A percentile compares a stretch with the other conserved stretches of the same genome.
Evolutionary conservation across 1,140 invertebrate species (phyloP).

Genomic region (Oryctes rhinoceros): DNA sequence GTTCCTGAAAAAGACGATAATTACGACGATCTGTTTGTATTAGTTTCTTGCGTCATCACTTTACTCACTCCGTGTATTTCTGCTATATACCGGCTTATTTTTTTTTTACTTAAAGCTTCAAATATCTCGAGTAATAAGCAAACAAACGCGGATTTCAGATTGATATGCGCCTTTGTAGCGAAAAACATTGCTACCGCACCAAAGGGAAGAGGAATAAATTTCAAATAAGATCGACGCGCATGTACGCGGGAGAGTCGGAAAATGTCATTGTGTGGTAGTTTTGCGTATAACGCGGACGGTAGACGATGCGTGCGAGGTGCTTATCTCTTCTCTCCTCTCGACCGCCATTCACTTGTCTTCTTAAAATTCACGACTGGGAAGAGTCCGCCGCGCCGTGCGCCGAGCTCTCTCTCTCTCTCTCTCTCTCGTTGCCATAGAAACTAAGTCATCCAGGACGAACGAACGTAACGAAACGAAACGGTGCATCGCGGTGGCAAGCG

Average conservation of each 20-base stretch:
- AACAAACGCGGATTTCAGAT: too few species aligned
- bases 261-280: not conserved
- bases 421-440: conserved; percentile 51
- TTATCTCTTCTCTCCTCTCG: not conserved
- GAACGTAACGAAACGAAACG: not conserved
- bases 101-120: too few species aligned
- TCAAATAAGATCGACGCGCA: conserved; percentile 53
- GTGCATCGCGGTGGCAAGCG: not conserved
- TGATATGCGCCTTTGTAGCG: conserved; percentile 30
- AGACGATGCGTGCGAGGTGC: too few species aligned
- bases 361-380: conserved; percentile 51
- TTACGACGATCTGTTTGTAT: too few species aligned
- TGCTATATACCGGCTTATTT: too few species aligned
- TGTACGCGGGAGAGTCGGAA: conserved; percentile 46
- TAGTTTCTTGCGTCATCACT: too few species aligned
- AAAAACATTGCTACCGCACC: not conserved
- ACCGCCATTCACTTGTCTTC: conserved; percentile 43
- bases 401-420: too few species aligned
- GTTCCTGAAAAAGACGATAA: too few species aligned
- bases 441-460: conserved; percentile 48
- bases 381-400: not conserved
- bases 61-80: too few species aligned
- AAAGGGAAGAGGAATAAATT: conserved; percentile 53
- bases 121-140: too few species aligned
- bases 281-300: too few species aligned